phyloP scores from a whole-genome alignment of 2,888 invertebrate genomes.

The Clostera curtula region DNA sequence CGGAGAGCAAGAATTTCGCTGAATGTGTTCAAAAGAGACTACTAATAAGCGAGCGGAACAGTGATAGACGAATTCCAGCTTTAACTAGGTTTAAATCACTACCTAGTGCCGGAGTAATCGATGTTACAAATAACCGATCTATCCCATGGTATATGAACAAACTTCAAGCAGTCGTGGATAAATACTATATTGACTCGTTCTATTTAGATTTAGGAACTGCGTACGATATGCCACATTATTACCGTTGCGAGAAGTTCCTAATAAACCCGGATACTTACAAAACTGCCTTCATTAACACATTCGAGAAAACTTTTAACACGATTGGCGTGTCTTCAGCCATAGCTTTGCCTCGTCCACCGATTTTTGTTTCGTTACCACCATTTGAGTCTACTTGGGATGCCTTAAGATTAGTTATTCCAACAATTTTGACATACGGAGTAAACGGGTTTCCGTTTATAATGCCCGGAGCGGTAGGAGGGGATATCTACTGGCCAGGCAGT shows the following conservation, averaged over 20 bases:
- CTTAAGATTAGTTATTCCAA: conserved; percentile 87
- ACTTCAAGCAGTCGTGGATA: conserved; percentile 79
- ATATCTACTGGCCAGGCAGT: conserved; percentile 79
- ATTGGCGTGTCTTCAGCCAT: conserved; percentile 91
- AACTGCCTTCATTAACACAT: conserved; percentile 79
- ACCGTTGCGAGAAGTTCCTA: conserved; percentile 82
- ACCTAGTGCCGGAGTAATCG: conserved; percentile 88
- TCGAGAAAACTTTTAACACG: conserved; percentile 77
- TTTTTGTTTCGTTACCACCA: conserved; percentile 89
- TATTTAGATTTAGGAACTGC: conserved; percentile 88
- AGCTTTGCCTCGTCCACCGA: conserved; percentile 86
- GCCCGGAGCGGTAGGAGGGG: conserved; percentile 96
- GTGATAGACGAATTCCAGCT: conserved; percentile 87
- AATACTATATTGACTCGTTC: conserved; percentile 89
- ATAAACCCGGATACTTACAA: conserved; percentile 90
- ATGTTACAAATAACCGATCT: conserved; percentile 88
- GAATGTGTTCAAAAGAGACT: conserved; percentile 84
- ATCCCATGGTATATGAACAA: conserved; percentile 86
- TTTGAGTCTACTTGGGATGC: conserved; percentile 93
- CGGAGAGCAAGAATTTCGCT: conserved; percentile 88
- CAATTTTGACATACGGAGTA: conserved; percentile 89
- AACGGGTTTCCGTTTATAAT: conserved; percentile 95
- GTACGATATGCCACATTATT: conserved; percentile 90
- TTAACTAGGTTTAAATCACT: conserved; percentile 87
- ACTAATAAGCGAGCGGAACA: conserved; percentile 86